Conservation (phyloP, 2,888 invertebrate genomes). For the Orthonevra nobilis region DNA sequence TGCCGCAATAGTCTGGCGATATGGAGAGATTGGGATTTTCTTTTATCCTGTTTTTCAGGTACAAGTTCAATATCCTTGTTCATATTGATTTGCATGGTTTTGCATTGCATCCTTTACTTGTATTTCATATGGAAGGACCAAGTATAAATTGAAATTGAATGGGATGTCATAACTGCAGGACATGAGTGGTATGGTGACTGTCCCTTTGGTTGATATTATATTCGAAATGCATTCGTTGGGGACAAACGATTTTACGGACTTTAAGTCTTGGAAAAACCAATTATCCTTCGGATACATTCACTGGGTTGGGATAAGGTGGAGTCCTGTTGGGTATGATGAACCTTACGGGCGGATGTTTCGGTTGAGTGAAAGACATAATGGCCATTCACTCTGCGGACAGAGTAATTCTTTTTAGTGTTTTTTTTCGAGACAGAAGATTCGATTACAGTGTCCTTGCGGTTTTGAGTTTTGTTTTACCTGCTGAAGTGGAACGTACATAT, state of each 20-base stretch:
- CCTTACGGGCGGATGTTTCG: no score
- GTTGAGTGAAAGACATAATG: no score
- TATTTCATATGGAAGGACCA: not conserved
- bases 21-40: no score
- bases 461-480: no score
- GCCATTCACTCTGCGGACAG: no score
- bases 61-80: slow-evolving; percentile 36
- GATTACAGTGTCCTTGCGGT: no score
- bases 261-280: slow-evolving; percentile 39
- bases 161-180: slow-evolving; percentile 34
- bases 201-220: slow-evolving; percentile 13
- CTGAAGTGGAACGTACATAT: no score
- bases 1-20: no score
- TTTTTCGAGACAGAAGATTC: no score
- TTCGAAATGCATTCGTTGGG: slow-evolving; percentile 21
- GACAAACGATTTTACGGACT: slow-evolving; percentile 22
- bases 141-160: slow-evolving; percentile 42
- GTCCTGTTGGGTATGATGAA: not conserved
- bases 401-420: no score
- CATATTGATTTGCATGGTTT: slow-evolving; percentile 35
- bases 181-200: not conserved
- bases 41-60: not conserved
- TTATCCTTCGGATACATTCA: slow-evolving; percentile 25
- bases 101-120: slow-evolving; percentile 11
- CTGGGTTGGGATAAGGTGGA: not conserved